Evolutionary conservation across 2,113 vertebrate species (phyloP).

Genomic region (Eptatretus burgeri): DNA sequence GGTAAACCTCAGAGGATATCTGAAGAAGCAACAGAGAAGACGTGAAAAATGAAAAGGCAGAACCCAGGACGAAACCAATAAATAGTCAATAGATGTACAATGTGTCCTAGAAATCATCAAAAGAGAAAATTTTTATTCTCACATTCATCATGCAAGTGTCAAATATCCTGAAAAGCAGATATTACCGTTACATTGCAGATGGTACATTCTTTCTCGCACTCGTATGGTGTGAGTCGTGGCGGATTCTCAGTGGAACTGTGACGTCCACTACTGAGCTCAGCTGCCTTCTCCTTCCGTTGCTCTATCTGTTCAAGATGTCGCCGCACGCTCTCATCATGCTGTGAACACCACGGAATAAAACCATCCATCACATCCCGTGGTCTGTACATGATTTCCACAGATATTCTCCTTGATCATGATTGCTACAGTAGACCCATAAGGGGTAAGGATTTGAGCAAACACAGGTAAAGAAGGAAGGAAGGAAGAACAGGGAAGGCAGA

Average conservation of each 20-base stretch:
- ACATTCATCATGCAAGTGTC: slow-evolving; percentile 14
- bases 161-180: slow-evolving; percentile 6
- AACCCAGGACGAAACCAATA: too few relatives aligned
- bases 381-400: too few relatives aligned
- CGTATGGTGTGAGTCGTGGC: slow-evolving; percentile 83
- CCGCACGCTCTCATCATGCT: slow-evolving; percentile 91
- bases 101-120: slow-evolving; percentile 14
- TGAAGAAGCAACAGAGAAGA: slow-evolving; percentile 12
- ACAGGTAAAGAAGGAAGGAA: not conserved
- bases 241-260: slow-evolving; percentile 81
- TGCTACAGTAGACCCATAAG: not conserved
- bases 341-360: not conserved
- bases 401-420: too few relatives aligned
- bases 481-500: not conserved
- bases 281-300: slow-evolving; percentile 89
- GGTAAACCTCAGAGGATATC: slow-evolving; percentile 93
- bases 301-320: slow-evolving; percentile 97
- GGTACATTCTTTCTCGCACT: slow-evolving; percentile 77
- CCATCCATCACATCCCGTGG: too few relatives aligned
- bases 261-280: slow-evolving; percentile 77
- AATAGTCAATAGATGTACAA: too few relatives aligned
- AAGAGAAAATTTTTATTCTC: slow-evolving; percentile 14
- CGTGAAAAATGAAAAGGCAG: too few relatives aligned
- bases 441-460: not conserved
- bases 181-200: slow-evolving; percentile 51